These are phyloP conservation scores for Tanaodytes sp. DNA, from an alignment of 2,888 invertebrate species.

Conservation along the genomic window DNA sequence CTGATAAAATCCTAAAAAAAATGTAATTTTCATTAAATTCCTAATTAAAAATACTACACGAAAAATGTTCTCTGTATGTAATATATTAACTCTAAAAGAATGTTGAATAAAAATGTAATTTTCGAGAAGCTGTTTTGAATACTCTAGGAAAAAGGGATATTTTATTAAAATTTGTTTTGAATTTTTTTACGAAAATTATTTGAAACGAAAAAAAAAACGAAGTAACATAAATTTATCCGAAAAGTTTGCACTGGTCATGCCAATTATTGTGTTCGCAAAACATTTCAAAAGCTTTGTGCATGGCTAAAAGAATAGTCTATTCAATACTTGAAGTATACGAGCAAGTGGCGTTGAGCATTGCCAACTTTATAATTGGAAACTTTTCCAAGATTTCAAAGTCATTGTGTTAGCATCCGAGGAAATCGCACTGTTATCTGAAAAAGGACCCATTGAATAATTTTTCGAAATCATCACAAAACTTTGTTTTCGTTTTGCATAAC, in stretches of 20 bases:
- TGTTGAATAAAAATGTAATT: too few species aligned
- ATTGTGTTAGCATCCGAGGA: slow-evolving; percentile 24
- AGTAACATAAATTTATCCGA: slow-evolving; percentile 8
- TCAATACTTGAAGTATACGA: slow-evolving; percentile 30
- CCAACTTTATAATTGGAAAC: slow-evolving; percentile 43
- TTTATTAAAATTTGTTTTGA: too few species aligned
- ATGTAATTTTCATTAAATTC: too few species aligned
- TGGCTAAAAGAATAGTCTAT: slow-evolving; percentile 1
- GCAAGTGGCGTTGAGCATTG: slow-evolving; percentile 21
- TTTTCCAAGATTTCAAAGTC: slow-evolving; percentile 28
- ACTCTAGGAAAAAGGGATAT: too few species aligned
- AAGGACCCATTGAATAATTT: slow-evolving; percentile 33
- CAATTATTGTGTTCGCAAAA: slow-evolving; percentile 1
- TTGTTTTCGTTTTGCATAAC: slow-evolving; percentile 15
- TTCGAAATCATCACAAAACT: slow-evolving; percentile 35
- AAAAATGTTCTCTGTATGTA: too few species aligned
- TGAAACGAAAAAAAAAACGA: too few species aligned
- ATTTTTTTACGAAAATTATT: too few species aligned
- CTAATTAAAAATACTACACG: too few species aligned
- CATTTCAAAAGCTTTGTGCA: too few species aligned
- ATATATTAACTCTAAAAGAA: too few species aligned
- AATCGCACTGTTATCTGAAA: slow-evolving; percentile 29
- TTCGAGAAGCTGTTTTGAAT: too few species aligned
- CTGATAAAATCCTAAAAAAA: too few species aligned
- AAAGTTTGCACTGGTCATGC: neutral